phyloP scores from a whole-genome alignment of 30 jellyfish, hydroid and myxozoan genomes.

The Hydractinia symbiolongicarpus region DNA sequence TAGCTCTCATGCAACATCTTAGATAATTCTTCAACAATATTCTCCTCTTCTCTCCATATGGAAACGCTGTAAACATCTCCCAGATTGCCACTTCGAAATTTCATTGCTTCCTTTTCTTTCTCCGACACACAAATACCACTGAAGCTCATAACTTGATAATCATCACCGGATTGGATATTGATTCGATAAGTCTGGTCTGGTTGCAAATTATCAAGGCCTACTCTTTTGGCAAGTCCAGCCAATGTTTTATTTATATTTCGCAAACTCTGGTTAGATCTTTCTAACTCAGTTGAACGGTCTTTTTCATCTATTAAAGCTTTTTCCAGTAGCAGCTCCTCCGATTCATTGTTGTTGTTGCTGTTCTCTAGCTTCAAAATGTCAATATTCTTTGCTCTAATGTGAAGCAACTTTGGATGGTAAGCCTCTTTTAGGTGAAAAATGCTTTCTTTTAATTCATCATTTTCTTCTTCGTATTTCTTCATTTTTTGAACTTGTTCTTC shows the following conservation, averaged over 20 bases:
- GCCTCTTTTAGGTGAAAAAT: background rate
- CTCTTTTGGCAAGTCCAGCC: background rate
- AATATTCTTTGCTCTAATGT: background rate
- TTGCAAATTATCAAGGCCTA: slow-evolving; percentile 6
- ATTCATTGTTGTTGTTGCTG: background rate
- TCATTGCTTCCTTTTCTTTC: background rate
- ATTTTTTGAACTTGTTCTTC: background rate
- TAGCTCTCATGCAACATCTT: slow-evolving; percentile 13
- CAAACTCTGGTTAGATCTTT: background rate
- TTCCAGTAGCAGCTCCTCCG: background rate
- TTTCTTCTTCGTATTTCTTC: background rate
- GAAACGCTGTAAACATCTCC: background rate
- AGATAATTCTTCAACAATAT: slow-evolving; percentile 9
- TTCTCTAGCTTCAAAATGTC: slow-evolving; percentile 4
- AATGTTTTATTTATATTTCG: background rate
- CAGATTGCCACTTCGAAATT: slow-evolving; percentile 2
- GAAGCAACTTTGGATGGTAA: background rate
- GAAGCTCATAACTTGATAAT: background rate
- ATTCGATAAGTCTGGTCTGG: background rate
- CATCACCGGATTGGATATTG: slow-evolving; percentile 4
- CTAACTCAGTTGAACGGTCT: slow-evolving; percentile 2
- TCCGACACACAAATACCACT: slow-evolving; percentile 6
- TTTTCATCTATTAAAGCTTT: background rate
- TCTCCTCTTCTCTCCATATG: background rate
- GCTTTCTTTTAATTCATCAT: background rate